Percentiles rank a stretch among this genome's conserved stretches.
These are phyloP conservation scores for Rhinoraja longicauda DNA, from an alignment of 2,797 vertebrate genomes.

Conservation along the genomic window DNA sequence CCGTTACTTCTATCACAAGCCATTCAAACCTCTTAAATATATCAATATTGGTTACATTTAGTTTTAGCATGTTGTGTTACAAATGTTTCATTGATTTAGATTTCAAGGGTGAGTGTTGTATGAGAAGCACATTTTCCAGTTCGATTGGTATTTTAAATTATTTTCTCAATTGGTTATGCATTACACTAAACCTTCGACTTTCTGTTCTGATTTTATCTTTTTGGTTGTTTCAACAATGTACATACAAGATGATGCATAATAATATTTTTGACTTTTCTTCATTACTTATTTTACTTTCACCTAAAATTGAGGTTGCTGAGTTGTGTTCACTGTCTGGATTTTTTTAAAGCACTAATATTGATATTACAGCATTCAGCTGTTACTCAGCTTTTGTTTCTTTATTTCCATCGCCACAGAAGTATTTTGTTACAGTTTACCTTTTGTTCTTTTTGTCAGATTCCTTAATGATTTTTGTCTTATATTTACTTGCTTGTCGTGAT, in stretches of 20 bases:
- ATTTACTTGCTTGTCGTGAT: background rate
- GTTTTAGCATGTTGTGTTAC: background rate
- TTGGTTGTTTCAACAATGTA: background rate
- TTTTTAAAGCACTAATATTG: background rate
- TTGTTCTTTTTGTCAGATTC: background rate
- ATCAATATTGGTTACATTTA: background rate
- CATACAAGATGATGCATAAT: background rate
- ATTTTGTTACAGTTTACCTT: background rate
- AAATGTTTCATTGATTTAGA: background rate
- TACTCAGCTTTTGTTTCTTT: background rate
- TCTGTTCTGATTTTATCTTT: background rate
- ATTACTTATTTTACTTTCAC: background rate
- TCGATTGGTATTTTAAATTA: background rate
- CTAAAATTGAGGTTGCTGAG: background rate
- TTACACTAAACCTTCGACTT: background rate
- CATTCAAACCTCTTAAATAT: too few relatives aligned
- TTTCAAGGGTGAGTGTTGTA: background rate
- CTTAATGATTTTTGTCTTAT: background rate
- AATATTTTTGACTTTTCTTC: background rate
- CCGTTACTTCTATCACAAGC: background rate
- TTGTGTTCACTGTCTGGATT: background rate
- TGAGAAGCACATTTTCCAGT: background rate
- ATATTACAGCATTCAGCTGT: background rate
- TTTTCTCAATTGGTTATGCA: background rate
- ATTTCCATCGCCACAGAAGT: background rate